Evolutionary conservation across 1,140 invertebrate species (phyloP), one percentile per base, ranked within the genome.

Genomic region (Wasmannia auropunctata): DNA sequence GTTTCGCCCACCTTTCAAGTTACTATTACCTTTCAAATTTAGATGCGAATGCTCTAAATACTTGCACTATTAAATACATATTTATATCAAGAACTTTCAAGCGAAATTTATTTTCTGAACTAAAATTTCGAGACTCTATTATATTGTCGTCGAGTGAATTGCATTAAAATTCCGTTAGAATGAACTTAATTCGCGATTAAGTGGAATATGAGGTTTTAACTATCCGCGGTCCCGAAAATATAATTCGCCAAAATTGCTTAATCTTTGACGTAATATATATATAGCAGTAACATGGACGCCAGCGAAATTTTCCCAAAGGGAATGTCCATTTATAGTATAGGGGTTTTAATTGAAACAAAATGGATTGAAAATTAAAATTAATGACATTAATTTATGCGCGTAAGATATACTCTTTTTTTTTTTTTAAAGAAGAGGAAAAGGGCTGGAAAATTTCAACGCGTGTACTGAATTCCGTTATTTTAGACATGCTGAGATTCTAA

Each of bases 271-370:
- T 34, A 75, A 58, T 56, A n/a, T n/a, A n/a, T n/a, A n/a, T n/a
- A 75, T 58, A 22, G 51, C 37, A 4, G 3, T 60, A 60, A 22
- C n/a, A n/a, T 22, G 75, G 5, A 10, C 11, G 49, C 16, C 19
- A 25, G 37, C 11, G 11, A 56, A 51, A 51, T 51, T 79, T 40
- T 31, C 2, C n/a, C 49, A 22, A 81, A 81, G 19, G 16, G 8
- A 80, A 56, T 40, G 10, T 65, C 31, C 46, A 70, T 80, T 80
- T 70, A 25, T 40, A 80, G n/a, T 56, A 37, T 40, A 8, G 16
- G 10, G 34, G 5, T 46, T 77, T 19, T 51, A 65, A 51, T 80
- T 56, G 28, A 58, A 16, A 46, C n/a, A 43, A 46, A 79, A 43
- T 65, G 28, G 43, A n/a, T 43, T 25, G 7, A 22, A 83, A 74